Conservation (phyloP, 1,140 invertebrate species). For the Drosophila repletoides region DNA sequence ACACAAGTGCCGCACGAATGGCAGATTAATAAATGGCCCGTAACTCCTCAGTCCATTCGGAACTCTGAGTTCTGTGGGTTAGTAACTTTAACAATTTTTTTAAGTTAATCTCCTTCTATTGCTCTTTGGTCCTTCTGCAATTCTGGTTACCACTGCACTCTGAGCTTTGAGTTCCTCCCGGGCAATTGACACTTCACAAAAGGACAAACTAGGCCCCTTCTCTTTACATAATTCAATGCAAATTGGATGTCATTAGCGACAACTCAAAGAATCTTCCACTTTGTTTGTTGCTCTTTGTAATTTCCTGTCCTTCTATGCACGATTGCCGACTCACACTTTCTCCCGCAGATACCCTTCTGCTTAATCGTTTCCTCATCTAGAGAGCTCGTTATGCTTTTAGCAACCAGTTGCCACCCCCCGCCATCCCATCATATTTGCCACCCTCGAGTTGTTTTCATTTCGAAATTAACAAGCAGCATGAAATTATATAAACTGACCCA, state of each 20-base stretch:
- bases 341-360: neutral
- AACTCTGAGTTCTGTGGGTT: neutral
- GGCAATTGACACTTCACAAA: slow-evolving; percentile 38
- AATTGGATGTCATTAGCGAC: slow-evolving; percentile 71
- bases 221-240: slow-evolving; percentile 17
- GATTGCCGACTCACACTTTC: neutral
- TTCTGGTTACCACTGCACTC: neutral
- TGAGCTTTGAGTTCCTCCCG: slow-evolving; percentile 1
- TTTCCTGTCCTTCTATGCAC: slow-evolving; percentile 18
- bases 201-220: neutral
- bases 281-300: slow-evolving; percentile 32
- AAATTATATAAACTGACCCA: slow-evolving; percentile 65
- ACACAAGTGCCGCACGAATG: slow-evolving; percentile 15
- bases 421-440: neutral
- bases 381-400: slow-evolving; percentile 51
- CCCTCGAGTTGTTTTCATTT: slow-evolving; percentile 27
- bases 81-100: neutral
- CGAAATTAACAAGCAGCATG: slow-evolving; percentile 57
- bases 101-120: neutral
- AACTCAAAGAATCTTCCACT: slow-evolving; percentile 54
- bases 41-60: too few relatives aligned
- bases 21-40: slow-evolving; percentile 35
- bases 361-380: slow-evolving; percentile 1
- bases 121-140: neutral
- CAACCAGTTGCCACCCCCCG: slow-evolving; percentile 53